Conservation (phyloP, 2,113 vertebrate genomes). For the Anolis sagrei region DNA sequence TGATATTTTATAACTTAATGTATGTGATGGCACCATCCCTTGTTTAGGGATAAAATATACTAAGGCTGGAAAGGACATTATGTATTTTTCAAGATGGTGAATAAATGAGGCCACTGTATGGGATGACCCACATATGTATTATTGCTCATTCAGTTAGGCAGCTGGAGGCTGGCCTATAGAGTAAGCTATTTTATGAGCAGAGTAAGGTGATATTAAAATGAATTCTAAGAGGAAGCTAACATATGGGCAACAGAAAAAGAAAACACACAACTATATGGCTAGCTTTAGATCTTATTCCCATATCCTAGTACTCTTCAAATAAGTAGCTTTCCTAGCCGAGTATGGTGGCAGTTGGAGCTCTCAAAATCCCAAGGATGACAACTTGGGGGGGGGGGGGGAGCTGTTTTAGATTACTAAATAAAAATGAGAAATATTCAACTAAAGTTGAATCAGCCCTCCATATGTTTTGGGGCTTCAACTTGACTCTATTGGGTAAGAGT, state of each 20-base stretch:
- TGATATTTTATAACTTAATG: slow-evolving; percentile 1
- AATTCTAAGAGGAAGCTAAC: background rate
- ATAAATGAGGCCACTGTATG: background rate
- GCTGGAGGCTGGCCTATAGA: background rate
- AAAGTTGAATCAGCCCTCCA: no score
- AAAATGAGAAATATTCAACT: background rate
- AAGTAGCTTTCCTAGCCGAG: background rate
- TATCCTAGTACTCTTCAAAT: no score
- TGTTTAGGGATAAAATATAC: background rate
- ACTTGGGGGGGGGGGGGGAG: background rate
- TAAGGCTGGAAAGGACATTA: background rate
- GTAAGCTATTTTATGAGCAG: background rate
- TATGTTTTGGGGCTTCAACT: no score
- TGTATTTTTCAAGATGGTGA: background rate
- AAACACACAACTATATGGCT: background rate
- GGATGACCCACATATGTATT: no score
- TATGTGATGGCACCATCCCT: background rate
- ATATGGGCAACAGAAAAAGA: background rate
- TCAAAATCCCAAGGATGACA: background rate
- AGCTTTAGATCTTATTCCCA: background rate
- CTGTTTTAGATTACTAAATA: background rate
- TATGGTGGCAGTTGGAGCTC: background rate
- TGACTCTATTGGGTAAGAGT: no score
- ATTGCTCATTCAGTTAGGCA: no score
- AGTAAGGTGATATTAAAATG: background rate